phyloP scores from a whole-genome alignment of 2,113 vertebrate species.

The Pterophyllum scalare region DNA sequence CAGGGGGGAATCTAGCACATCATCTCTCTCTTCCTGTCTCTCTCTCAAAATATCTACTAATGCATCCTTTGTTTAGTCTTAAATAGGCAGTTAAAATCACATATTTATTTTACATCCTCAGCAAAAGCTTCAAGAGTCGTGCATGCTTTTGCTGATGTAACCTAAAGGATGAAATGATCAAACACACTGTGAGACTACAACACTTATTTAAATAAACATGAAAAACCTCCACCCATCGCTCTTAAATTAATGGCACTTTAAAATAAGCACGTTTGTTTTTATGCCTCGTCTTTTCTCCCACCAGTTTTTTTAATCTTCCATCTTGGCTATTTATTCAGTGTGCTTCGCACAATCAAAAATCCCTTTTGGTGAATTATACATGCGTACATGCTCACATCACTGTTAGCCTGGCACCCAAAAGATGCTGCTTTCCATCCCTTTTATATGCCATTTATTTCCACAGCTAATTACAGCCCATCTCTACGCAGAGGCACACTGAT shows the following conservation, averaged over 20 bases:
- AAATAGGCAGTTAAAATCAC: not conserved
- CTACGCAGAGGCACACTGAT: slow-evolving; percentile 34
- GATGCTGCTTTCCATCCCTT: slow-evolving; percentile 49
- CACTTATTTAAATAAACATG: not conserved
- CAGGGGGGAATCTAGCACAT: slow-evolving; percentile 33
- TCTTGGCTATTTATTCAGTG: not conserved
- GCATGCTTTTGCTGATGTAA: not conserved
- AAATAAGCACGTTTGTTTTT: not conserved
- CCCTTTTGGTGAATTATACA: not conserved
- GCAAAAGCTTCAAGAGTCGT: not conserved
- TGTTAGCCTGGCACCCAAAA: slow-evolving; percentile 17
- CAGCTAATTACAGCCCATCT: slow-evolving; percentile 59
- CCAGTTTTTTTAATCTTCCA: not conserved
- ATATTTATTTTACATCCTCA: not conserved
- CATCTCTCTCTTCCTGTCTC: slow-evolving; percentile 5
- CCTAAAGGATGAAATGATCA: not conserved
- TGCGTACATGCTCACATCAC: not conserved
- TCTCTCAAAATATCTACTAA: slow-evolving; percentile 10
- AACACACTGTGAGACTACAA: not conserved
- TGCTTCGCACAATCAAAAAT: not conserved
- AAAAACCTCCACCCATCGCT: not conserved
- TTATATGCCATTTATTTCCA: slow-evolving; percentile 40
- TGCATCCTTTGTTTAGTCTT: slow-evolving; percentile 17
- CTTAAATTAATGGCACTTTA: not conserved
- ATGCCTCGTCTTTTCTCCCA: not conserved